Evolutionary conservation across 2,797 vertebrate species (phyloP).

Genomic region (Hydrolagus colliei): DNA sequence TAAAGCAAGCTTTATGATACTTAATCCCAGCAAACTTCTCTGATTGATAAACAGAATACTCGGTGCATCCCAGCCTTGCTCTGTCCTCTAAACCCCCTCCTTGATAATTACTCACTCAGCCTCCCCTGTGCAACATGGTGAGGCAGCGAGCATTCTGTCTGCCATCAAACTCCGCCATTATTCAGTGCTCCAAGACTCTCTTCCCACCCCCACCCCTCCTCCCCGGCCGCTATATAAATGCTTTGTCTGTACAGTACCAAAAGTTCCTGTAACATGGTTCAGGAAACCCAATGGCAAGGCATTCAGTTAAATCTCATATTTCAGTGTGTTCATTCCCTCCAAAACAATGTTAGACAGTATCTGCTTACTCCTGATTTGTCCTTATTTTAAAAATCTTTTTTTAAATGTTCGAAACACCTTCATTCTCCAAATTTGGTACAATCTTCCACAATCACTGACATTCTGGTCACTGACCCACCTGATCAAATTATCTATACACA

Average conservation of each 20-base stretch:
- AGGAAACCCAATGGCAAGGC: neutral
- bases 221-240: no score
- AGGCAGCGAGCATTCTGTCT: no score
- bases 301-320: neutral
- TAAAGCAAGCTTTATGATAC: slow-evolving; percentile 1
- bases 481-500: slow-evolving; percentile 19
- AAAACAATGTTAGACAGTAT: slow-evolving; percentile 14
- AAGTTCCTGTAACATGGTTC: neutral
- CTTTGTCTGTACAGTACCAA: neutral
- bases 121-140: neutral
- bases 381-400: neutral
- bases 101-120: neutral
- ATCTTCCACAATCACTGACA: neutral
- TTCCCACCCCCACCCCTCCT: no score
- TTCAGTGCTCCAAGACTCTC: no score
- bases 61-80: no score
- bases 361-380: neutral
- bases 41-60: slow-evolving; percentile 14
- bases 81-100: no score
- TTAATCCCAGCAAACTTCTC: slow-evolving; percentile 5
- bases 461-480: neutral
- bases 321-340: neutral
- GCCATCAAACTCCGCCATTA: no score
- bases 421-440: no score
- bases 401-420: neutral